Evolutionary conservation across 2,888 invertebrate genomes (phyloP).

Genomic region (Scelioninae gen. 1): DNA sequence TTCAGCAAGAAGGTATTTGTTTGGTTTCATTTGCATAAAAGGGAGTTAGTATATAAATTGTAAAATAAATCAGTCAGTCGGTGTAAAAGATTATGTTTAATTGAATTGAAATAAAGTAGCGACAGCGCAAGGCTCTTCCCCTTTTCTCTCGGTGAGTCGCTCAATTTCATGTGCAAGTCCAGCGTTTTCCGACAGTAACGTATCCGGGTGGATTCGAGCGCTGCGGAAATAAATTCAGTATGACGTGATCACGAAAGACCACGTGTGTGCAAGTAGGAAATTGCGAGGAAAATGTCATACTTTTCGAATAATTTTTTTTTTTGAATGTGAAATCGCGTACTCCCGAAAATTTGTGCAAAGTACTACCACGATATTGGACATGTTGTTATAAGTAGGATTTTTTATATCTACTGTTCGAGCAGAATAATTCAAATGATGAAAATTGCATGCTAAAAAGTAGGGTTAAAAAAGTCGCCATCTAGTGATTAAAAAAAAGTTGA

Average conservation of each 20-base stretch:
- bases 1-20: not conserved
- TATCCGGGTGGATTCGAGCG: slow-evolving; percentile 47
- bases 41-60: slow-evolving; percentile 9
- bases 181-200: slow-evolving; percentile 34
- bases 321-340: not conserved
- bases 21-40: not conserved
- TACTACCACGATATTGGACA: too few relatives aligned
- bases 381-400: too few relatives aligned
- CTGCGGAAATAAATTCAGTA: slow-evolving; percentile 78
- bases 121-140: not conserved
- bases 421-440: too few relatives aligned
- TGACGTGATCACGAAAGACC: slow-evolving; percentile 72
- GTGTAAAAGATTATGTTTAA: slow-evolving; percentile 25
- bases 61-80: slow-evolving; percentile 1
- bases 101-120: slow-evolving; percentile 24
- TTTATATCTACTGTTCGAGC: too few relatives aligned
- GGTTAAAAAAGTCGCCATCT: too few relatives aligned
- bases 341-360: too few relatives aligned
- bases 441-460: too few relatives aligned
- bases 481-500: too few relatives aligned
- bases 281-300: slow-evolving; percentile 70
- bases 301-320: slow-evolving; percentile 10
- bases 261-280: slow-evolving; percentile 74
- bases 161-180: slow-evolving; percentile 31
- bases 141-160: not conserved